Evolutionary conservation across 2,797 vertebrate species (phyloP).

Genomic region (Jordanella pulchra): DNA sequence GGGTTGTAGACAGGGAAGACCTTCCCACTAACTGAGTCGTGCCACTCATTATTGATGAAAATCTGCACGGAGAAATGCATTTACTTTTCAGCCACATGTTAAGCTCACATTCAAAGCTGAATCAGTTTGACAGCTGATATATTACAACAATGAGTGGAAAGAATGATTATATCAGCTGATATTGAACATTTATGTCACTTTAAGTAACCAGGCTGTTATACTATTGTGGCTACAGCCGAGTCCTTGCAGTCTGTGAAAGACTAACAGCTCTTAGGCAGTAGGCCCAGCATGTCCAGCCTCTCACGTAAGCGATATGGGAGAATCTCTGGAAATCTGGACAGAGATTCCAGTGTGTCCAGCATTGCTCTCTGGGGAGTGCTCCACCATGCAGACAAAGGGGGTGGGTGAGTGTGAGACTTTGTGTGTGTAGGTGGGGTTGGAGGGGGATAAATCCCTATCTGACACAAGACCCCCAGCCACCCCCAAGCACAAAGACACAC

Average conservation of each 20-base stretch:
- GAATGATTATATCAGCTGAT: neutral
- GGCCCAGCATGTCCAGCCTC: constrained; percentile 42
- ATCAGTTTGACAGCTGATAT: neutral
- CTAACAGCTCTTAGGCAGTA: constrained; percentile 40
- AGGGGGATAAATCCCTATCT: constrained; percentile 80
- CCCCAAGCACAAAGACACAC: constrained; percentile 71
- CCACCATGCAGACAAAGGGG: constrained; percentile 81
- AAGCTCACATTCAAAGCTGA: neutral
- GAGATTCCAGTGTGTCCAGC: constrained; percentile 79
- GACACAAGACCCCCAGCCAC: constrained; percentile 67
- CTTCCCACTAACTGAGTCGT: constrained; percentile 92
- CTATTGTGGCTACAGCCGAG: constrained; percentile 19
- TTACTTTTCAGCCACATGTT: neutral
- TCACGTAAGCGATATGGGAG: constrained; percentile 73
- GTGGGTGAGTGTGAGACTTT: constrained; percentile 33
- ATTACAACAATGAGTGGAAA: constrained; percentile 3
- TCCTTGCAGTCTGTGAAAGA: constrained; percentile 38
- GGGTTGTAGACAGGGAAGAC: constrained; percentile 91
- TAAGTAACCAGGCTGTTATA: constrained; percentile 34
- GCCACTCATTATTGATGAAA: constrained; percentile 99
- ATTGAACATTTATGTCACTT: constrained; percentile 33
- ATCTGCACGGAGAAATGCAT: constrained; percentile 77
- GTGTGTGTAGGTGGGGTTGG: constrained; percentile 9
- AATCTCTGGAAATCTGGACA: constrained; percentile 82
- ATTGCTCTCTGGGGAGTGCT: constrained; percentile 83